Evolutionary conservation across 1,140 invertebrate genomes (phyloP).

Genomic region (Nebria ingens): DNA sequence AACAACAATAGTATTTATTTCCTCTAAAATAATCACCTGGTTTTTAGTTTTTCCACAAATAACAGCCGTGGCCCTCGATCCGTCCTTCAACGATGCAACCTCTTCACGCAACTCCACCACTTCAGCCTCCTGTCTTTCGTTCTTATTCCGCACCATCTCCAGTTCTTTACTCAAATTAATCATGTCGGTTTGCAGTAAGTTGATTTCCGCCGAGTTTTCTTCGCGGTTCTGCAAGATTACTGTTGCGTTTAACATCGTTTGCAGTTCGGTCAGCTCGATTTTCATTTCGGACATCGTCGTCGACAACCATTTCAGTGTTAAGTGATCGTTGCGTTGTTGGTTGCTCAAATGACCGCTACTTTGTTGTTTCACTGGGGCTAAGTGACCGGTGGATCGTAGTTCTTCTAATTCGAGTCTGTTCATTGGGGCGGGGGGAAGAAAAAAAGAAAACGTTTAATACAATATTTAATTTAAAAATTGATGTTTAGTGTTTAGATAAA

Average conservation of each 20-base stretch:
- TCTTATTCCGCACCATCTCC: constrained; percentile 24
- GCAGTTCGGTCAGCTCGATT: constrained; percentile 34
- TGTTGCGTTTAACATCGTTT: constrained; percentile 30
- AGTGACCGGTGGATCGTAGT: constrained; percentile 19
- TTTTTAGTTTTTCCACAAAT: constrained; percentile 30
- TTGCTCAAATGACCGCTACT: constrained; percentile 5
- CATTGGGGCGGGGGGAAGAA: too few species aligned
- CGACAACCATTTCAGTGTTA: constrained; percentile 36
- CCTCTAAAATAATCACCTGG: too few species aligned
- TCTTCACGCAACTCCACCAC: constrained; percentile 26
- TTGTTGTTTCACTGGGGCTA: constrained; percentile 9
- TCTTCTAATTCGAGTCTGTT: constrained; percentile 29
- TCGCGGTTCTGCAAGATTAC: constrained; percentile 28
- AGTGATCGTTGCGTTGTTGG: constrained; percentile 31
- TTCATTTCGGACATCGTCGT: constrained; percentile 31
- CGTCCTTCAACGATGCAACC: constrained; percentile 25
- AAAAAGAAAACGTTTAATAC: too few species aligned
- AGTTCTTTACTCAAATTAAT: constrained; percentile 28
- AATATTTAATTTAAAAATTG: too few species aligned
- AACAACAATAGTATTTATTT: too few species aligned
- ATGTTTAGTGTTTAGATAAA: too few species aligned
- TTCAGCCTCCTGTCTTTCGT: constrained; percentile 28
- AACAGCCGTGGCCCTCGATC: constrained; percentile 24
- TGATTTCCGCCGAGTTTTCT: constrained; percentile 26
- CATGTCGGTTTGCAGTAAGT: constrained; percentile 29